These are phyloP conservation scores for Bufo gargarizans DNA, from an alignment of 2,113 vertebrate species.

Conservation along the genomic window DNA sequence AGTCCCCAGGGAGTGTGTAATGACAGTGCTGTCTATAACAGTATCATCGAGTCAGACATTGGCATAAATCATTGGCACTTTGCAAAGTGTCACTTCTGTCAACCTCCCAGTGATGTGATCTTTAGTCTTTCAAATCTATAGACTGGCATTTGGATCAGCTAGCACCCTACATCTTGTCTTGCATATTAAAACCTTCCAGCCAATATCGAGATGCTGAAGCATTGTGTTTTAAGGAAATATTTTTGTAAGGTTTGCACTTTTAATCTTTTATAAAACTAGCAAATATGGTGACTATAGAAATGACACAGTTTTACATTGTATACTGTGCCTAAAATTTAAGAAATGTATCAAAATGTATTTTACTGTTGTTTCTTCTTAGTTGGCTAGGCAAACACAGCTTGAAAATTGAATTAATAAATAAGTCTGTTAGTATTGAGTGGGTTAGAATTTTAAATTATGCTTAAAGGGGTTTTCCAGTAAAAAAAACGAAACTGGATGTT, in stretches of 20 bases:
- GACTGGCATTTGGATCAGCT: constrained; percentile 99
- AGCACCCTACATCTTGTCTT: constrained; percentile 77
- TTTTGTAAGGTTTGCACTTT: constrained; percentile 60
- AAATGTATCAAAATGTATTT: no score
- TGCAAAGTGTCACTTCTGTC: constrained; percentile 92
- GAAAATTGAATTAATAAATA: no score
- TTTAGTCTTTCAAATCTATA: constrained; percentile 99
- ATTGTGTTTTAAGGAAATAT: constrained; percentile 78
- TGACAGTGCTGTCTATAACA: constrained; percentile 98
- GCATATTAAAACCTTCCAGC: constrained; percentile 89
- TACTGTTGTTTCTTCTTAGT: no score
- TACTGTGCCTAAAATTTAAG: no score
- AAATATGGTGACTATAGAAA: no score
- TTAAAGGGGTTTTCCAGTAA: no score
- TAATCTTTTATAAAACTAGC: no score
- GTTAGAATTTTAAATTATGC: no score
- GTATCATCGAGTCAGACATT: constrained; percentile 86
- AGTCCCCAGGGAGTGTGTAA: constrained; percentile 84
- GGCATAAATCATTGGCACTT: constrained; percentile 97
- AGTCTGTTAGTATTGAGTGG: no score
- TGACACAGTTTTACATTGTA: no score
- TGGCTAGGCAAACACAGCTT: no score
- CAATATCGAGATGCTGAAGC: constrained; percentile 79
- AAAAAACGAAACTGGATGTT: no score
- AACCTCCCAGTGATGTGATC: constrained; percentile 97